Evolutionary conservation across 2,888 invertebrate genomes (phyloP).

Genomic region (Allophyes oxyacanthae): DNA sequence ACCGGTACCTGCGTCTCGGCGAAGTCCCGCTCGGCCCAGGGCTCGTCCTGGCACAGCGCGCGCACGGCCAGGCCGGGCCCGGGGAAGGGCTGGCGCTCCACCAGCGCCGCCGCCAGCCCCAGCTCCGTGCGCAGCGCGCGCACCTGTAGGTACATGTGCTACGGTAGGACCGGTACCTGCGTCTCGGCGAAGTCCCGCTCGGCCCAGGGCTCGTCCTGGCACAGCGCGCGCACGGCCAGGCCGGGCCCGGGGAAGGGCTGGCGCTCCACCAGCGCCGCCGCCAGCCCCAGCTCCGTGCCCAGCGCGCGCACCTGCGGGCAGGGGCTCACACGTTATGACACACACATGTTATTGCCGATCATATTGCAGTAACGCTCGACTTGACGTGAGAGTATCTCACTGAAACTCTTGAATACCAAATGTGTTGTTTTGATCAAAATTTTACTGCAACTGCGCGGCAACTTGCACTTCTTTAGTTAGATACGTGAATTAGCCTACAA

Average conservation of each 20-base stretch:
- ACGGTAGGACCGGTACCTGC: too few species aligned
- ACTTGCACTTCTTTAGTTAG: too few species aligned
- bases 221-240: slow-evolving; percentile 98
- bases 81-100: slow-evolving; percentile 94
- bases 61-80: slow-evolving; percentile 97
- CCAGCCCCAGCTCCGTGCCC: slow-evolving; percentile 97
- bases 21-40: slow-evolving; percentile 98
- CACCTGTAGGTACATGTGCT: slow-evolving; percentile 90
- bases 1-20: too few species aligned
- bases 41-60: slow-evolving; percentile 98
- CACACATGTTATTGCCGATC: too few species aligned
- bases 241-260: slow-evolving; percentile 93
- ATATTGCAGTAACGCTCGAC: too few species aligned
- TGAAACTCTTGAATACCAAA: too few species aligned
- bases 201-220: slow-evolving; percentile 98
- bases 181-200: slow-evolving; percentile 98
- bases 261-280: slow-evolving; percentile 95
- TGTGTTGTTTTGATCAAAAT: too few species aligned
- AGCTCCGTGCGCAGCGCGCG: slow-evolving; percentile 96
- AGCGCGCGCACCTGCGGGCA: slow-evolving; percentile 92
- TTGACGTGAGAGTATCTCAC: too few species aligned
- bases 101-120: slow-evolving; percentile 95
- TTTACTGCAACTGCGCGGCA: too few species aligned
- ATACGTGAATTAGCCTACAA: too few species aligned
- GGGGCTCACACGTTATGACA: too few species aligned